A percentile compares a stretch with the other conserved stretches of the same genome.
Evolutionary conservation across 2,797 vertebrate genomes (phyloP).

Genomic region (Botia kubotai): DNA sequence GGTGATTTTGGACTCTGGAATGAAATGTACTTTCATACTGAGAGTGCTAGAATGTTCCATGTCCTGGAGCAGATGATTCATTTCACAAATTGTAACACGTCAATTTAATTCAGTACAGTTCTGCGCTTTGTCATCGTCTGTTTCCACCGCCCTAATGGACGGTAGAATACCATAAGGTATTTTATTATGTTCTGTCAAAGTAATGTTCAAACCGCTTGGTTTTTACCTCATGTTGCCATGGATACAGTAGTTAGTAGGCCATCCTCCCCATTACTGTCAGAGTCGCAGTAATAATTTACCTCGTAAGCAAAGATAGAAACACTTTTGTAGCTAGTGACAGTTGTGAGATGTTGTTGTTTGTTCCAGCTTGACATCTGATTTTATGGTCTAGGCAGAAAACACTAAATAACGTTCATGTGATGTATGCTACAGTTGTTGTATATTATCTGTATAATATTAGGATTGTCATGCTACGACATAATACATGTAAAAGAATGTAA

Average conservation of each 20-base stretch:
- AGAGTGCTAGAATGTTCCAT: neutral
- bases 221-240: constrained; percentile 37
- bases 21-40: neutral
- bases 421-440: neutral
- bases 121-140: neutral
- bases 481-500: too few relatives aligned
- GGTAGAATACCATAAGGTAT: neutral
- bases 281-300: constrained; percentile 29
- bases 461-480: too few relatives aligned
- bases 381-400: neutral
- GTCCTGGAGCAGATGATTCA: neutral
- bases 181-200: neutral
- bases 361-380: neutral
- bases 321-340: neutral
- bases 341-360: constrained; percentile 9
- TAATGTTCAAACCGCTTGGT: neutral
- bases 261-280: neutral
- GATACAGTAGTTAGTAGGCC: constrained; percentile 23
- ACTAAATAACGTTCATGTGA: neutral
- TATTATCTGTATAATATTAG: too few relatives aligned
- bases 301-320: constrained; percentile 13
- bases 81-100: neutral
- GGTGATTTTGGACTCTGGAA: constrained; percentile 2
- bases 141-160: neutral
- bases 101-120: neutral